phyloP scores from a whole-genome alignment of 2,113 vertebrate species.

The Corydoras sp. region DNA sequence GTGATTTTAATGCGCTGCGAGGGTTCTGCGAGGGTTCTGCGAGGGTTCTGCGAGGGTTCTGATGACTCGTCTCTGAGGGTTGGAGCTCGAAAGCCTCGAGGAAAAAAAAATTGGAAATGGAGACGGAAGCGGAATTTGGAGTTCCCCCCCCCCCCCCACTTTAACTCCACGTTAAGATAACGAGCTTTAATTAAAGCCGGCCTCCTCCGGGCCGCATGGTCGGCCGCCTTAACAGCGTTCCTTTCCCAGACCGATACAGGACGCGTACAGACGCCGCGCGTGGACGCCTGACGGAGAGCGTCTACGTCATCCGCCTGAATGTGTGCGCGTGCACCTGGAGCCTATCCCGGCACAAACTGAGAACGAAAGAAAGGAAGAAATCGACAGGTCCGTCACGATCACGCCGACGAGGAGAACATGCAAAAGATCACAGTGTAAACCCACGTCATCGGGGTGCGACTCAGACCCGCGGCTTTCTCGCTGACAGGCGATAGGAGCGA shows the following conservation, averaged over 20 bases:
- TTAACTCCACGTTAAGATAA: conserved; percentile 53
- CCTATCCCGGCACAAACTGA: no score
- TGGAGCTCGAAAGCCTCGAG: conserved; percentile 49
- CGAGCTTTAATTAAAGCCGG: conserved; percentile 58
- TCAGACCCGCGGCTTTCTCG: no score
- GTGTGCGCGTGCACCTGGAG: no score
- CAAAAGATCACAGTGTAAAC: no score
- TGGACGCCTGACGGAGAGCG: neutral
- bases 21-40: no score
- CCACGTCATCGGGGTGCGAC: no score
- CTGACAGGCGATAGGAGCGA: no score
- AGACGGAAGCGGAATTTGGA: conserved; percentile 55
- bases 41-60: conserved; percentile 74
- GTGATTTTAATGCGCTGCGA: conserved; percentile 75
- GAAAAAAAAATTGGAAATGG: conserved; percentile 41
- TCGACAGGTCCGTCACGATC: no score
- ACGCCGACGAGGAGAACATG: no score
- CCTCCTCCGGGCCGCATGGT: conserved; percentile 54
- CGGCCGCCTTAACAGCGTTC: conserved; percentile 43
- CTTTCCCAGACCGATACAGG: conserved; percentile 4
- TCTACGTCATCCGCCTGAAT: no score
- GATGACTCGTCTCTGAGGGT: conserved; percentile 70
- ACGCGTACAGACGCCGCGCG: neutral
- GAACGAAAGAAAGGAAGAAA: no score
- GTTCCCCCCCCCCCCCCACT: conserved; percentile 47